Evolutionary conservation across 2,797 vertebrate species (phyloP), one percentile per base, ranked within the genome.

Genomic region (Danio albolineatus): DNA sequence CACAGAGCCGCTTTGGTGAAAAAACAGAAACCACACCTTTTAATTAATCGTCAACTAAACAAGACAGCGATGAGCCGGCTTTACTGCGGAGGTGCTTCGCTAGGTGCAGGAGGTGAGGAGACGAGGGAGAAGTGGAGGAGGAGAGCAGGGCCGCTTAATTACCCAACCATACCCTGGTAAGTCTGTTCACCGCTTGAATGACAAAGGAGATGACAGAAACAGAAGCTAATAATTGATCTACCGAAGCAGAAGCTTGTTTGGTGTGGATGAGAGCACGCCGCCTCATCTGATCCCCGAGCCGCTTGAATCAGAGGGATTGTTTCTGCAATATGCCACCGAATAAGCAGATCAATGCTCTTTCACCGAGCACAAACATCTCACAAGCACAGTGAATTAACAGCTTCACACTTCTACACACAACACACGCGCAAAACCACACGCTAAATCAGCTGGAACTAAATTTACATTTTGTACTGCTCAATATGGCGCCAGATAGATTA

Each of bases 11-110:
- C 75, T 85, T 85, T 78, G 80, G 64, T 59, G n/a, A n/a, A 73
- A 38, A 79, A 81, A 83, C 85, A 74, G 38, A 73, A 60, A 61
- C 65, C 70, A 79, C 46, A 79, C 28, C 10, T 46, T 80, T 81
- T 86, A 90, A 92, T 90, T 88, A 91, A 86, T 85, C 74, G 79
- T 87, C 80, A 85, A 60, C 36, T 38, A 89, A 85, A 82, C 62
- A 59, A 53, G 62, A 76, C 82, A 66, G 61, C 80, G 70, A 83
- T 80, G 87, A 86, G 85, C 73, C 84, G 13, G 79, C 75, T 73
- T 38, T 17, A 19, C 75, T 73, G n/a, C 48, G 0, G 28, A 67
- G 70, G n/a, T 76, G 61, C 61, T 51, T 83, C 38, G 10, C 7
- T 43, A 83, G 82, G 60, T 59, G 60, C 38, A 65, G 57, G 80